phyloP scores from a whole-genome alignment of 2,888 invertebrate species.

The Sinodicranocentrus sp. region DNA sequence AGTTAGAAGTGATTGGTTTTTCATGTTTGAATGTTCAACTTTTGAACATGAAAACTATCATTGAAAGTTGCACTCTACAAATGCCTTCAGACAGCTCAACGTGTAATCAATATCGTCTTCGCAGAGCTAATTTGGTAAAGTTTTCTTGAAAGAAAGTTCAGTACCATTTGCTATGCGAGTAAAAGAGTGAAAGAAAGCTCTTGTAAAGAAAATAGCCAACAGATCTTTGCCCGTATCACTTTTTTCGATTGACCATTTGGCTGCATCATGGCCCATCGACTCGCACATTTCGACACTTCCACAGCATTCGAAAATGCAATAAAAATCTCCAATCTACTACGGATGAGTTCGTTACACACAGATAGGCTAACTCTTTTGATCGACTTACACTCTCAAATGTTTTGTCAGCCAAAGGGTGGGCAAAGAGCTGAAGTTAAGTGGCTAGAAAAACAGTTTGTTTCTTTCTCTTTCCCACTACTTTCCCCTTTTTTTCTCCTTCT shows the following conservation, averaged over 20 bases:
- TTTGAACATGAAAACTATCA: too few species aligned
- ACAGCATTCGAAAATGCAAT: slow-evolving; percentile 63
- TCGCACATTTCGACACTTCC: slow-evolving; percentile 61
- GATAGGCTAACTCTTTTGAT: slow-evolving; percentile 38
- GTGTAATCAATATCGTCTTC: too few species aligned
- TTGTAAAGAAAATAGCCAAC: slow-evolving; percentile 52
- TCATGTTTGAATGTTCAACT: too few species aligned
- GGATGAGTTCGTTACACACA: slow-evolving; percentile 65
- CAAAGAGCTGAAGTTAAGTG: slow-evolving; percentile 58
- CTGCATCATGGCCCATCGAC: slow-evolving; percentile 51
- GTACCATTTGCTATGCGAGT: neutral
- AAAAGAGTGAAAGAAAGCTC: neutral
- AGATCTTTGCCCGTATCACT: slow-evolving; percentile 53
- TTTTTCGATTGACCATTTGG: slow-evolving; percentile 62
- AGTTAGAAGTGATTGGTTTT: too few species aligned
- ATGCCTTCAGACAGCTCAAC: too few species aligned
- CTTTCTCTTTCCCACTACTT: slow-evolving; percentile 46
- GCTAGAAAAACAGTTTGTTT: slow-evolving; percentile 65
- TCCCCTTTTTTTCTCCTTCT: slow-evolving; percentile 28
- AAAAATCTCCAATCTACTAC: slow-evolving; percentile 63
- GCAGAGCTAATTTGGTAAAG: too few species aligned
- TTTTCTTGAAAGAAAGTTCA: neutral
- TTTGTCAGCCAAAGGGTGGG: slow-evolving; percentile 25
- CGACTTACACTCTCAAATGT: slow-evolving; percentile 42
- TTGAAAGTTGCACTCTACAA: too few species aligned